Evolutionary conservation across 2,113 vertebrate genomes (phyloP).

Genomic region (Petromus typicus): DNA sequence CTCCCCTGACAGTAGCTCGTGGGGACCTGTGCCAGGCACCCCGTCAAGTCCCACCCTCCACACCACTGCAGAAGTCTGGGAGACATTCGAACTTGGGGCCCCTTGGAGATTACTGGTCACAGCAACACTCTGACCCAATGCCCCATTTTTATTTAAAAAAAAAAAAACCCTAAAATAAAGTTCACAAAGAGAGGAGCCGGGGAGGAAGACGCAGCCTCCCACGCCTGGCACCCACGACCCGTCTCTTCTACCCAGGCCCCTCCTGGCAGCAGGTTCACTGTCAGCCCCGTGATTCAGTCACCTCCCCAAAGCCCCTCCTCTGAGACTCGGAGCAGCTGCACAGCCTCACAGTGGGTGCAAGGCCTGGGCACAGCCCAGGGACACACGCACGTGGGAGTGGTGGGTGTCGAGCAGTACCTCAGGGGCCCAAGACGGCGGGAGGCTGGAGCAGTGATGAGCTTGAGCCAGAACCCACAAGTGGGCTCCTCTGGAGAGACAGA

Average conservation of each 20-base stretch:
- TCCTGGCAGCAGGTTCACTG: neutral
- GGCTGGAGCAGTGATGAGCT: too few relatives aligned
- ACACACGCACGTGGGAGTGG: neutral
- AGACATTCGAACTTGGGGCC: neutral
- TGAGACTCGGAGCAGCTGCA: neutral
- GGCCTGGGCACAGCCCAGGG: neutral
- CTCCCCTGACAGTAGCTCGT: neutral
- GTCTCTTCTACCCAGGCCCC: too few relatives aligned
- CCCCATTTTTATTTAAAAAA: slow-evolving; percentile 38
- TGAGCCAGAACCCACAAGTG: too few relatives aligned
- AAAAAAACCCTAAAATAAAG: slow-evolving; percentile 51
- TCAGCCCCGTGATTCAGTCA: neutral
- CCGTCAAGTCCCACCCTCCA: neutral
- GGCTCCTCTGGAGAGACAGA: neutral
- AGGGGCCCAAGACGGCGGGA: too few relatives aligned
- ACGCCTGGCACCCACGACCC: neutral
- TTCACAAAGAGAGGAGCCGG: neutral
- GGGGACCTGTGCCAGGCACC: neutral
- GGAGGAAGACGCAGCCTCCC: neutral
- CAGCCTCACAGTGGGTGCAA: neutral
- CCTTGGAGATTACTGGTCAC: neutral
- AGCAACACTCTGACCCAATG: neutral
- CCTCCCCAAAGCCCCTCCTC: neutral
- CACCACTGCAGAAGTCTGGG: neutral
- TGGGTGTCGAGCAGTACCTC: too few relatives aligned